These are phyloP conservation scores for Cephus runcator DNA, from an alignment of 2,888 invertebrate species.

Conservation along the genomic window DNA sequence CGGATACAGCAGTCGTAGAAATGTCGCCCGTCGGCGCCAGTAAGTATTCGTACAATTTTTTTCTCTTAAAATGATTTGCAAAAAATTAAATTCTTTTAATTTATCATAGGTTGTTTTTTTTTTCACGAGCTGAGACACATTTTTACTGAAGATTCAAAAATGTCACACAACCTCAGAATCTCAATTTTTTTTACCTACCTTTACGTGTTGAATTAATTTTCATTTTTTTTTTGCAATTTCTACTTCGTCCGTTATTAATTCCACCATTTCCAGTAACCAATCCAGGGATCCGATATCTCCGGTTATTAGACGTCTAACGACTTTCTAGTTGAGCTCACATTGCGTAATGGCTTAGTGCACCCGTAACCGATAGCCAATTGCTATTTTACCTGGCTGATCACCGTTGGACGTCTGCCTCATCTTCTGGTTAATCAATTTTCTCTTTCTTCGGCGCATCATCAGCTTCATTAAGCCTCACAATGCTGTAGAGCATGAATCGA, in stretches of 20 bases:
- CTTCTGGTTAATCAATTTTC: background rate
- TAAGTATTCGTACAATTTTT: constrained; percentile 1
- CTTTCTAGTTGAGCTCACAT: constrained; percentile 6
- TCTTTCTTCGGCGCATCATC: background rate
- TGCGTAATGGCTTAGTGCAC: background rate
- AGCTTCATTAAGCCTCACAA: no score
- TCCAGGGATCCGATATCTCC: background rate
- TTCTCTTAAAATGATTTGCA: background rate
- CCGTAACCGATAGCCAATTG: constrained; percentile 1
- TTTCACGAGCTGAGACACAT: background rate
- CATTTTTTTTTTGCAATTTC: no score
- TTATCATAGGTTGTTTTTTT: background rate
- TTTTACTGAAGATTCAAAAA: background rate
- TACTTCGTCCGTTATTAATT: no score
- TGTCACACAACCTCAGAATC: no score
- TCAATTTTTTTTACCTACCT: no score
- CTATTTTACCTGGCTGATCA: background rate
- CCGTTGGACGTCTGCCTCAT: background rate
- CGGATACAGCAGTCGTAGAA: constrained; percentile 12
- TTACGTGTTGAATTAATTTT: no score
- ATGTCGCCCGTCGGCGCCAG: constrained; percentile 20
- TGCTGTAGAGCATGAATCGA: no score
- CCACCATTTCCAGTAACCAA: background rate
- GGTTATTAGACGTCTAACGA: constrained; percentile 1
- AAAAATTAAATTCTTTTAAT: background rate